Evolutionary conservation across 2,113 vertebrate genomes (phyloP).

Genomic region (Bos indicus): DNA sequence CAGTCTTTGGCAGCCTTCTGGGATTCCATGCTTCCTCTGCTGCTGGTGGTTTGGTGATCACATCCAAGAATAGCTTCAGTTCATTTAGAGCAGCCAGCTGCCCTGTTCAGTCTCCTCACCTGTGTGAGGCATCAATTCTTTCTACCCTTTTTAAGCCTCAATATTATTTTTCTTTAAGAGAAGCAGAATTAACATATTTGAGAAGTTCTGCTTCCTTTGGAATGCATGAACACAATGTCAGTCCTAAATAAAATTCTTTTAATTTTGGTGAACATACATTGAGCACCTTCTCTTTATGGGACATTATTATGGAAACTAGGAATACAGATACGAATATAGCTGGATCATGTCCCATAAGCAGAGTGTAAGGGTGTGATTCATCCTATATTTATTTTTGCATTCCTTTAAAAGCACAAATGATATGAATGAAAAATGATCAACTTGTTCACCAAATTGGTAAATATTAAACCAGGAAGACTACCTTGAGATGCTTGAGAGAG

Average conservation of each 20-base stretch:
- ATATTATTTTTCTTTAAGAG: not conserved
- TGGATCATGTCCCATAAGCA: not conserved
- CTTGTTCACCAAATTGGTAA: not conserved
- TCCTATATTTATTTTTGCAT: not conserved
- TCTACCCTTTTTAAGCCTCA: not conserved
- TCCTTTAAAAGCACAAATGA: not conserved
- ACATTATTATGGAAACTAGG: not conserved
- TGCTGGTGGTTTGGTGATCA: not conserved
- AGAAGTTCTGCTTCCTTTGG: not conserved
- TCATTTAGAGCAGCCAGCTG: not conserved
- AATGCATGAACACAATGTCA: not conserved
- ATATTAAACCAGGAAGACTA: not conserved
- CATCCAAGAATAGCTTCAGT: not conserved
- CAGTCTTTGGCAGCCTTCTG: not conserved
- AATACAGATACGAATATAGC: not conserved
- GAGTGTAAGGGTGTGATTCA: not conserved
- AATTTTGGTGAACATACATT: not conserved
- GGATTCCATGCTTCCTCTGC: not conserved
- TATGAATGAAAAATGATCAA: not conserved
- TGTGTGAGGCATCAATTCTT: not conserved
- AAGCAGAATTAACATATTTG: not conserved
- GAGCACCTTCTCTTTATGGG: constrained; percentile 1
- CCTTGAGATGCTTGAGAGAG: not conserved
- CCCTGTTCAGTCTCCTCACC: not conserved
- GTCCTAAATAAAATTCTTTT: not conserved